Evolutionary conservation across 2,888 invertebrate species (phyloP).

Genomic region (Archaeoteleia sp.): DNA sequence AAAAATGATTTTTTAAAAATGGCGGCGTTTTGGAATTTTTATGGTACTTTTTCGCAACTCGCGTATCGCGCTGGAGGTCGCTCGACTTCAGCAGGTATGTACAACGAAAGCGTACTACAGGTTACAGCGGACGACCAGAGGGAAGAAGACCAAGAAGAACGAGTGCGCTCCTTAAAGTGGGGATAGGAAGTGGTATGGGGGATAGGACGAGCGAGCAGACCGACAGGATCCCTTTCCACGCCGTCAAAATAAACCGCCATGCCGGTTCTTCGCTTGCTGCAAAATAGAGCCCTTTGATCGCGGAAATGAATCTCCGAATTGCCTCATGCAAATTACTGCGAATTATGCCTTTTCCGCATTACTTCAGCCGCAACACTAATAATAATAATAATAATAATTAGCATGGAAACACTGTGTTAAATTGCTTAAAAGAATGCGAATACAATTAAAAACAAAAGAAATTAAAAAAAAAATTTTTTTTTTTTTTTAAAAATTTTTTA

Average conservation of each 20-base stretch:
- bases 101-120: slow-evolving; percentile 34
- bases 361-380: too few relatives aligned
- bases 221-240: slow-evolving; percentile 33
- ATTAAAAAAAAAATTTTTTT: too few relatives aligned
- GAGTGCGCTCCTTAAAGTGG: slow-evolving; percentile 38
- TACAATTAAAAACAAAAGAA: neutral
- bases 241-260: slow-evolving; percentile 33
- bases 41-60: too few relatives aligned
- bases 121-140: slow-evolving; percentile 33
- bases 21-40: too few relatives aligned
- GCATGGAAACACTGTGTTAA: neutral
- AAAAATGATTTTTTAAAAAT: neutral
- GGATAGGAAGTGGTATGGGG: slow-evolving; percentile 41
- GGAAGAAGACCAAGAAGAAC: slow-evolving; percentile 50
- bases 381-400: too few relatives aligned
- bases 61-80: slow-evolving; percentile 16
- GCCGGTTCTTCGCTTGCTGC: slow-evolving; percentile 20
- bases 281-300: slow-evolving; percentile 46
- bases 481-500: neutral
- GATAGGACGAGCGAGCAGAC: slow-evolving; percentile 47
- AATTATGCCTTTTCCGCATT: neutral
- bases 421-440: neutral
- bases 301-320: slow-evolving; percentile 32
- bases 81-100: slow-evolving; percentile 37
- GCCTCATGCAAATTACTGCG: neutral